These are phyloP conservation scores for Melanotaenia duboulayi DNA, from an alignment of 2,113 vertebrate genomes.

Conservation along the genomic window DNA sequence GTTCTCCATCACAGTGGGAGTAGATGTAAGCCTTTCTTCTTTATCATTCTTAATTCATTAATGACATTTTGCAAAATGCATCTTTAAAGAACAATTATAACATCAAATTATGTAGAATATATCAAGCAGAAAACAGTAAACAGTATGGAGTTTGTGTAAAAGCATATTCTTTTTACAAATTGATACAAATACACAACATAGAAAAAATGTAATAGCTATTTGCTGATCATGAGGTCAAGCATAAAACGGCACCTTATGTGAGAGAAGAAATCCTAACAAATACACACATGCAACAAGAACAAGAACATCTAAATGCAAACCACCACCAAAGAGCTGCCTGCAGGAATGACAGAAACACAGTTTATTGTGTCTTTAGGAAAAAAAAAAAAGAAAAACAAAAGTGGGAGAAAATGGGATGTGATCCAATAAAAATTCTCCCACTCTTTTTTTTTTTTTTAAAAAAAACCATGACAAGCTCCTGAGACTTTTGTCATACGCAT, in stretches of 20 bases:
- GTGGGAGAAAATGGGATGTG: neutral
- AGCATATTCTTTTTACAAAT: conserved; percentile 65
- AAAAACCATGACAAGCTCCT: conserved; percentile 35
- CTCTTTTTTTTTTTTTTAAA: neutral
- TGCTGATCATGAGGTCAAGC: conserved; percentile 25
- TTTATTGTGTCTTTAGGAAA: neutral
- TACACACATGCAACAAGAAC: conserved; percentile 68
- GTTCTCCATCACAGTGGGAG: neutral
- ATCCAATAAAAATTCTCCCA: conserved; percentile 11
- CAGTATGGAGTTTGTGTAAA: conserved; percentile 43
- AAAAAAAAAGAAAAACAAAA: conserved; percentile 28
- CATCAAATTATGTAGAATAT: neutral
- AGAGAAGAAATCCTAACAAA: conserved; percentile 64
- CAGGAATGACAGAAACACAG: conserved; percentile 17
- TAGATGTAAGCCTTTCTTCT: neutral
- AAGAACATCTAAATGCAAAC: conserved; percentile 56
- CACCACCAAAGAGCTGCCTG: conserved; percentile 56
- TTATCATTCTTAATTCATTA: neutral
- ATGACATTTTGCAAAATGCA: conserved; percentile 4
- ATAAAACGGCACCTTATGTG: conserved; percentile 50
- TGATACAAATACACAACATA: conserved; percentile 68
- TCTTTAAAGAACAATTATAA: conserved; percentile 15
- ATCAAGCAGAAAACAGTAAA: conserved; percentile 18
- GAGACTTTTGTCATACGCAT: conserved; percentile 19
- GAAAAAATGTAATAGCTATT: conserved; percentile 44